A percentile compares a stretch with the other conserved stretches of the same genome.
phyloP scores from a whole-genome alignment of 2,888 invertebrate genomes.

The Drosophila paranaensis region DNA sequence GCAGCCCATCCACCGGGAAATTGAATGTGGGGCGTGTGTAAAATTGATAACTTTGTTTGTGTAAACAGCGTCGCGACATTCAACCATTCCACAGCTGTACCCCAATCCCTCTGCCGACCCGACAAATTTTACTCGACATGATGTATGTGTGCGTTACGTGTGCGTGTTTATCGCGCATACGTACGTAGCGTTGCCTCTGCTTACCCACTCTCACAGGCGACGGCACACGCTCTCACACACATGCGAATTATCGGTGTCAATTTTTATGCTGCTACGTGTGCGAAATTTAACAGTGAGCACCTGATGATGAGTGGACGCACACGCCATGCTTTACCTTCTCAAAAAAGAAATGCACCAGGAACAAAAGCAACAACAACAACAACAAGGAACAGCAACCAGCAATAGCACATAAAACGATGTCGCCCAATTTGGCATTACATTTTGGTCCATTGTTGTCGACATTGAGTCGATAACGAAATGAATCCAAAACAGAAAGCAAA shows the following conservation, averaged over 20 bases:
- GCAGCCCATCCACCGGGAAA: slow-evolving; percentile 59
- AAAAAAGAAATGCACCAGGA: slow-evolving; percentile 44
- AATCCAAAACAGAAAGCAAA: slow-evolving; percentile 47
- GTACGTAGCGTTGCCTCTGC: slow-evolving; percentile 49
- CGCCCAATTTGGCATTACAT: slow-evolving; percentile 77
- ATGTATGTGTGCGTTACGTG: slow-evolving; percentile 69
- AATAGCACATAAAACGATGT: slow-evolving; percentile 63
- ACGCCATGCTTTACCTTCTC: slow-evolving; percentile 52
- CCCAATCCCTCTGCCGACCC: slow-evolving; percentile 20
- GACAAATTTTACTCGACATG: slow-evolving; percentile 69
- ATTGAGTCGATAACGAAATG: slow-evolving; percentile 70
- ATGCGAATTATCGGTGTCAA: slow-evolving; percentile 77
- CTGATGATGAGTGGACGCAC: slow-evolving; percentile 69
- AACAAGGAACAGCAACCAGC: slow-evolving; percentile 11
- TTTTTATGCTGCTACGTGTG: slow-evolving; percentile 82
- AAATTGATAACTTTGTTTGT: slow-evolving; percentile 79
- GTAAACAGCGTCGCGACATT: slow-evolving; percentile 78
- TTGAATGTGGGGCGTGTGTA: slow-evolving; percentile 71
- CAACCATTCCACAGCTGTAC: slow-evolving; percentile 15
- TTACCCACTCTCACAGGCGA: slow-evolving; percentile 12
- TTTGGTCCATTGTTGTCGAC: slow-evolving; percentile 66
- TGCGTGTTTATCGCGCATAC: slow-evolving; percentile 73
- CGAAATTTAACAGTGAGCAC: slow-evolving; percentile 73
- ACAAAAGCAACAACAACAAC: slow-evolving; percentile 8
- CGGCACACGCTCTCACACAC: slow-evolving; percentile 16